phyloP scores from a whole-genome alignment of 1,140 invertebrate species.

The Stenopsyche tienmushanensis region DNA sequence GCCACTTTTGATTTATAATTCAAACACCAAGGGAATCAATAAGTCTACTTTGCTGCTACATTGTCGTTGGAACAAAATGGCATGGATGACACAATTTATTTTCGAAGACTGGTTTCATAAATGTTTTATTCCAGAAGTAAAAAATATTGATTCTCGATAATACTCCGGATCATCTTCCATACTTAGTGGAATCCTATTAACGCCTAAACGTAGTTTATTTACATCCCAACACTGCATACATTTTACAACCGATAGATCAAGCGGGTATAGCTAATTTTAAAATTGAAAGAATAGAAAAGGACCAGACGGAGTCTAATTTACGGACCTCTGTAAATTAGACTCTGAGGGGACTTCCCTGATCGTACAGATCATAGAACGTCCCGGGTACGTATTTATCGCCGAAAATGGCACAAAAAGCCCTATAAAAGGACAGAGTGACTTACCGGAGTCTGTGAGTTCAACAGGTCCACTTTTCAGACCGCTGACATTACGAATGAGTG shows the following conservation, averaged over 20 bases:
- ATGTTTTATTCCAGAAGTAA: slow-evolving; percentile 10
- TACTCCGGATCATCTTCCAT: slow-evolving; percentile 6
- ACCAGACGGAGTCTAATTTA: background rate
- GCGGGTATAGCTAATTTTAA: slow-evolving; percentile 6
- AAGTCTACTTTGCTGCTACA: slow-evolving; percentile 6
- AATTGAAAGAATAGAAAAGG: slow-evolving; percentile 1
- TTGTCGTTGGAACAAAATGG: slow-evolving; percentile 8
- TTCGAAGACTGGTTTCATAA: slow-evolving; percentile 1
- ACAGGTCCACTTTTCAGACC: too few relatives aligned
- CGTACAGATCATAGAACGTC: too few relatives aligned
- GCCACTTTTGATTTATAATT: slow-evolving; percentile 7
- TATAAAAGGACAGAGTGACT: too few relatives aligned
- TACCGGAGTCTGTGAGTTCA: too few relatives aligned
- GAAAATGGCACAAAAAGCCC: too few relatives aligned
- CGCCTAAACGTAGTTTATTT: background rate
- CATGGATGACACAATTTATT: slow-evolving; percentile 11
- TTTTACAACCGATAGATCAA: slow-evolving; percentile 8
- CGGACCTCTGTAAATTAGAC: background rate
- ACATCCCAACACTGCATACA: background rate
- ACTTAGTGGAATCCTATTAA: background rate
- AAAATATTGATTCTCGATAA: slow-evolving; percentile 5
- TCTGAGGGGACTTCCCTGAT: background rate
- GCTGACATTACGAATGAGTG: too few relatives aligned
- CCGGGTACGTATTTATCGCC: too few relatives aligned
- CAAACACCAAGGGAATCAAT: slow-evolving; percentile 1